phyloP scores from a whole-genome alignment of 2,113 vertebrate species.

The Eurystomus gularis region DNA sequence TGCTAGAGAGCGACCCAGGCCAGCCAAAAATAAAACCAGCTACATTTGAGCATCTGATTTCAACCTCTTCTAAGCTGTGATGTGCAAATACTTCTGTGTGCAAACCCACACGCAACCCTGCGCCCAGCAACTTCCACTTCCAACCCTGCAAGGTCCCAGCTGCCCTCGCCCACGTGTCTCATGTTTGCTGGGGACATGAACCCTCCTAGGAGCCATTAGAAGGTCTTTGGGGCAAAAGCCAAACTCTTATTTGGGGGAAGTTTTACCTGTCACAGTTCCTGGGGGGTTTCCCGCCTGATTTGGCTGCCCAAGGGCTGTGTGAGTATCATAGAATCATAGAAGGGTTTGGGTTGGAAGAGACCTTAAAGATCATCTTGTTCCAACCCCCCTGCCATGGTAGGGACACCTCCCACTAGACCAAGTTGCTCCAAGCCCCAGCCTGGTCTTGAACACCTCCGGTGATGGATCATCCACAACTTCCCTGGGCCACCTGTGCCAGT shows the following conservation, averaged over 20 bases:
- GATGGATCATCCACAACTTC: too few species aligned
- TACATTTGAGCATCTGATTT: not conserved
- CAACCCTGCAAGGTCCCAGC: not conserved
- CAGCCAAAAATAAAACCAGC: not conserved
- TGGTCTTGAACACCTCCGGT: too few species aligned
- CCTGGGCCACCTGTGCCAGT: too few species aligned
- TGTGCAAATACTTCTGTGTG: not conserved
- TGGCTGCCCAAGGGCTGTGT: not conserved
- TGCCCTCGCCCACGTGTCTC: not conserved
- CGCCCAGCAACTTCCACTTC: fast-evolving
- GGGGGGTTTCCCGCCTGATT: not conserved
- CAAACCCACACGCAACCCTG: not conserved
- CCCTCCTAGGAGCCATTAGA: not conserved
- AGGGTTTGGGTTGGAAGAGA: too few species aligned
- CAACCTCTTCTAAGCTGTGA: not conserved
- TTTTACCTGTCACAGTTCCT: not conserved
- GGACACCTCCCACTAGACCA: too few species aligned
- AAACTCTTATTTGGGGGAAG: too few species aligned
- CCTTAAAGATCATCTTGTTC: too few species aligned
- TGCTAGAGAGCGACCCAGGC: not conserved
- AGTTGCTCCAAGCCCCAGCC: too few species aligned
- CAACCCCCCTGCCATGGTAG: too few species aligned
- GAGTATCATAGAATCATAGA: not conserved
- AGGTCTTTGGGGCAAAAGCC: too few species aligned
- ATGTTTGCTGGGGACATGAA: fast-evolving